A percentile compares a stretch with the other conserved stretches of the same genome.
These are phyloP conservation scores for Pygoscelis adeliae DNA, from an alignment of 2,113 vertebrate genomes.

Conservation along the genomic window DNA sequence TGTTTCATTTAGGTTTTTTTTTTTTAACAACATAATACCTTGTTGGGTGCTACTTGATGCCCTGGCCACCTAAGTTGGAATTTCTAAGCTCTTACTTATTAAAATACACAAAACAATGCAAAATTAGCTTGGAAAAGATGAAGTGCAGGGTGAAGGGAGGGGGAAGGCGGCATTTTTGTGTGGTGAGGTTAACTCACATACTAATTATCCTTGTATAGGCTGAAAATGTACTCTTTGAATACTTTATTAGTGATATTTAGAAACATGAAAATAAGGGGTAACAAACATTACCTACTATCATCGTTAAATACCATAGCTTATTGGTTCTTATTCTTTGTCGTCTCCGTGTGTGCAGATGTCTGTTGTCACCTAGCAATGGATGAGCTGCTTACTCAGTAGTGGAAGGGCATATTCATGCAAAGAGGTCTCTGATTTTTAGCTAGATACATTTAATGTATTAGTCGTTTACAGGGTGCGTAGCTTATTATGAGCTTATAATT, in stretches of 20 bases:
- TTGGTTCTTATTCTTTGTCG: not conserved
- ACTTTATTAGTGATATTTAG: not conserved
- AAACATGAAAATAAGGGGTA: not conserved
- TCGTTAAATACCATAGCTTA: not conserved
- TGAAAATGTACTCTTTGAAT: not conserved
- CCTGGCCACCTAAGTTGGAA: not conserved
- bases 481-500: not conserved
- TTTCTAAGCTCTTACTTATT: not conserved
- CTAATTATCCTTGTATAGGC: not conserved
- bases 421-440: not conserved
- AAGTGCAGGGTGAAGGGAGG: not conserved
- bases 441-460: not conserved
- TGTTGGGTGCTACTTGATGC: not conserved
- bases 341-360: not conserved
- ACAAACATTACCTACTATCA: rapidly evolving
- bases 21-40: not conserved
- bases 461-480: not conserved
- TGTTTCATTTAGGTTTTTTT: not conserved
- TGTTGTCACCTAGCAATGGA: not conserved
- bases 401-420: not conserved
- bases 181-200: not conserved
- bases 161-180: not conserved
- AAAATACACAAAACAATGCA: not conserved
- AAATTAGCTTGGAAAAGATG: not conserved
- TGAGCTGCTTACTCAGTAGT: not conserved